Base-by-base conservation (phyloP, 2,888 invertebrate species). In the Bembecia ichneumoniformis region DNA sequence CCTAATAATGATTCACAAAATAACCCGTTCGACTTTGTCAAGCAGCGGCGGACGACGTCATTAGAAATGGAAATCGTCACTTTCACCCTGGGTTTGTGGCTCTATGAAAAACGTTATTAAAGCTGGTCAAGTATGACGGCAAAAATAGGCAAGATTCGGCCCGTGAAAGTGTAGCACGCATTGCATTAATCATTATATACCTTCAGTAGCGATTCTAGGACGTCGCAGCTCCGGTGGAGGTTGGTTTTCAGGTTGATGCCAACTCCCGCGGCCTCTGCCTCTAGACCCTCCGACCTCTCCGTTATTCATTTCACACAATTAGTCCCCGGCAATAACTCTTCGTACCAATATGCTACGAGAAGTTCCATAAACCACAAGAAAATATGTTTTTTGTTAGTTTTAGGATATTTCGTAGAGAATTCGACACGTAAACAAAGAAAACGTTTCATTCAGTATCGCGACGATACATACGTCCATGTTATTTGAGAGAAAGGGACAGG, bases 391-490 rank as follows among this genome's bases (percentile, higher is more conserved):
- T 53, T 46, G n/a, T 28, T 56, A 49, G 61, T 55, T 58, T 55
- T 51, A 55, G 50, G 51, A 59, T 48, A 59, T 59, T 63, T 68
- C 60, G 57, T 13, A 35, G 61, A 56, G 55, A 68, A 69, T 71
- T 74, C 77, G 81, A 84, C 86, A 87, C 86, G 86, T 87, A 87
- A 87, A 86, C 86, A 87, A 84, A 83, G 83, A 74, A 79, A 79
- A 65, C 62, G 71, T 68, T 73, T 69, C 17, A 47, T 34, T 49
- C 62, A 71, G 64, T 66, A 66, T 64, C 70, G 74, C 68, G 77
- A 71, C 63, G 69, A 68, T 68, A 72, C 82, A 68, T 68, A 72
- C 82, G 82, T 73, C 83, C 83, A 83, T 83, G 73, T 82, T 84
- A 70, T 71, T 77, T 73, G 67, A 57, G 62, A 53, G 63, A 70